phyloP scores from a whole-genome alignment of 2,888 invertebrate species.

The Polyploca ridens region DNA sequence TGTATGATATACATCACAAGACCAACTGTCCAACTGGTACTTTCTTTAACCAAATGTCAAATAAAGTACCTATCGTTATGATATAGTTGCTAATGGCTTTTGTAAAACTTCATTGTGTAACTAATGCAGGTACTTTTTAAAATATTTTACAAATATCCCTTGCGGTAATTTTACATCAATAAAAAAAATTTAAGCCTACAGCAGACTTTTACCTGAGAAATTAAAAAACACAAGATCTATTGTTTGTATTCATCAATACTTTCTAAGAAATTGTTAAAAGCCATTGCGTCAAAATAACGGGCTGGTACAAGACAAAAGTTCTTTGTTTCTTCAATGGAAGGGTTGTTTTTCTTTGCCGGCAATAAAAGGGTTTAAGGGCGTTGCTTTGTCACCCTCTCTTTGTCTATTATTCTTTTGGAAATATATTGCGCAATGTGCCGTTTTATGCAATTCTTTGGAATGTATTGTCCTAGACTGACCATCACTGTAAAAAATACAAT shows the following conservation, averaged over 20 bases:
- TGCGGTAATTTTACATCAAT: background rate
- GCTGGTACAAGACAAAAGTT: constrained; percentile 58
- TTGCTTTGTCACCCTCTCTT: constrained; percentile 73
- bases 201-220: constrained; percentile 9
- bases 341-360: constrained; percentile 74
- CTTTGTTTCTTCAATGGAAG: constrained; percentile 70
- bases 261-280: constrained; percentile 61
- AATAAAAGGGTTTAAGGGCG: constrained; percentile 75
- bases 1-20: no score
- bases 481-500: constrained; percentile 19
- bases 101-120: background rate
- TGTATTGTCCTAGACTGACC: constrained; percentile 40
- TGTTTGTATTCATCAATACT: constrained; percentile 31
- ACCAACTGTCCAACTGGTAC: no score
- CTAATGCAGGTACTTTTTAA: background rate
- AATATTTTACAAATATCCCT: background rate
- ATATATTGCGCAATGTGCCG: constrained; percentile 70
- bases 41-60: no score
- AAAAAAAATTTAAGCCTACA: constrained; percentile 11
- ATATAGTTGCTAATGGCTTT: background rate
- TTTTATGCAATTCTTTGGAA: constrained; percentile 58
- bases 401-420: constrained; percentile 62
- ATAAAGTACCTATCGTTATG: background rate
- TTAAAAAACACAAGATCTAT: background rate
- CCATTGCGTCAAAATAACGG: constrained; percentile 74